Evolutionary conservation across 2,888 invertebrate species (phyloP).

Genomic region (Pimpla rufipes): DNA sequence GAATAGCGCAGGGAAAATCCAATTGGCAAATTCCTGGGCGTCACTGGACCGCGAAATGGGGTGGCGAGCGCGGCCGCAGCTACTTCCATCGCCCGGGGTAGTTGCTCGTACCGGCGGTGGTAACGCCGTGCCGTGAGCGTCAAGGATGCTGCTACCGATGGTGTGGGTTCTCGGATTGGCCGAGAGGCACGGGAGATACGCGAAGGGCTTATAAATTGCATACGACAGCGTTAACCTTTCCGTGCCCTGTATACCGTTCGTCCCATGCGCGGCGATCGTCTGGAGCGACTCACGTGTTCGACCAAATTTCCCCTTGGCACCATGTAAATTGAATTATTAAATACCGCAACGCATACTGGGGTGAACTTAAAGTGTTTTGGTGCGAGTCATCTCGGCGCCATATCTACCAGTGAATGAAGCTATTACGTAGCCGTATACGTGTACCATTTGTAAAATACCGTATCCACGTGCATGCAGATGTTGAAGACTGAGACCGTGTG

Average conservation of each 20-base stretch:
- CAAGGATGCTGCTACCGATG: constrained; percentile 47
- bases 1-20: constrained; percentile 82
- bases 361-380: too few relatives aligned
- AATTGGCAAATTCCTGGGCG: constrained; percentile 84
- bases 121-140: constrained; percentile 46
- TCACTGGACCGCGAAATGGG: constrained; percentile 85
- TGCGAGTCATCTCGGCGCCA: too few relatives aligned
- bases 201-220: constrained; percentile 83
- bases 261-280: constrained; percentile 52
- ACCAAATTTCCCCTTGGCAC: constrained; percentile 78
- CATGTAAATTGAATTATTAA: constrained; percentile 80
- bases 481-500: too few relatives aligned
- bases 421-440: too few relatives aligned
- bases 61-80: constrained; percentile 81
- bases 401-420: too few relatives aligned
- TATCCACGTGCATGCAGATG: too few relatives aligned
- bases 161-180: constrained; percentile 68
- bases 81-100: constrained; percentile 78
- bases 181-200: constrained; percentile 73
- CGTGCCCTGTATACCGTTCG: constrained; percentile 54
- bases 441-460: too few relatives aligned
- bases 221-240: constrained; percentile 78
- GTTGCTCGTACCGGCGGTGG: constrained; percentile 73
- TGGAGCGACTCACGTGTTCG: constrained; percentile 73
- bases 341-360: constrained; percentile 51